Conservation (phyloP, 2,888 invertebrate genomes). For the Abrostola triplasia region DNA sequence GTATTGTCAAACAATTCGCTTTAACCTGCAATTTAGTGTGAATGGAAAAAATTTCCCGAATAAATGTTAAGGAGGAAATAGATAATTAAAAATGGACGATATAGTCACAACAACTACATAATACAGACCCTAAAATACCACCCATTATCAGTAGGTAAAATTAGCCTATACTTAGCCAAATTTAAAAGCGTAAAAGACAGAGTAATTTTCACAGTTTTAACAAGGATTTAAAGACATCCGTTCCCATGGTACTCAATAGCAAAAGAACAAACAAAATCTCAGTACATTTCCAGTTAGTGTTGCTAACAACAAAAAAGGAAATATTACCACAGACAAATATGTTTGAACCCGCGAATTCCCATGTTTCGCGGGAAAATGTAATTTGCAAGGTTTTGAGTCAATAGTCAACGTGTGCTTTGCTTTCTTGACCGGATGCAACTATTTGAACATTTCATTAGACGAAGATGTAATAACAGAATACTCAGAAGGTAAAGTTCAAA, state of each 20-base stretch:
- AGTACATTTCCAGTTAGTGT: conserved; percentile 26
- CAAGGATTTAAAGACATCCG: background rate
- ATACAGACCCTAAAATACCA: no score
- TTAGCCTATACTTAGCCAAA: no score
- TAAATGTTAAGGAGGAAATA: no score
- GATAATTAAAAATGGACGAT: no score
- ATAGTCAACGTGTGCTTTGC: conserved; percentile 19
- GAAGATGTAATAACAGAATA: no score
- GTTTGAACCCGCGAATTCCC: conserved; percentile 14
- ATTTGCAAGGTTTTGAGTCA: conserved; percentile 21
- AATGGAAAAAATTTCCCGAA: no score
- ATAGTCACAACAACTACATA: no score
- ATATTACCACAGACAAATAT: conserved; percentile 34
- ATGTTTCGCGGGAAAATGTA: conserved; percentile 40
- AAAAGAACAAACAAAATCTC: conserved; percentile 9
- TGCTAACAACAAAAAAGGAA: conserved; percentile 38
- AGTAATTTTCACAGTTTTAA: conserved; percentile 17
- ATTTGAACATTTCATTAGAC: conserved; percentile 39
- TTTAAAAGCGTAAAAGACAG: background rate
- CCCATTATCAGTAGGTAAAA: no score
- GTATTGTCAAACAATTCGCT: no score
- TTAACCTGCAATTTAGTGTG: no score
- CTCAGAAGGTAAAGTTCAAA: no score
- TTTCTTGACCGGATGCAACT: conserved; percentile 30
- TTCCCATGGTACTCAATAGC: background rate